Evolutionary conservation across 2,888 invertebrate genomes (phyloP), one percentile per base, ranked within the genome.

Genomic region (Trypoxylon attenuatum): DNA sequence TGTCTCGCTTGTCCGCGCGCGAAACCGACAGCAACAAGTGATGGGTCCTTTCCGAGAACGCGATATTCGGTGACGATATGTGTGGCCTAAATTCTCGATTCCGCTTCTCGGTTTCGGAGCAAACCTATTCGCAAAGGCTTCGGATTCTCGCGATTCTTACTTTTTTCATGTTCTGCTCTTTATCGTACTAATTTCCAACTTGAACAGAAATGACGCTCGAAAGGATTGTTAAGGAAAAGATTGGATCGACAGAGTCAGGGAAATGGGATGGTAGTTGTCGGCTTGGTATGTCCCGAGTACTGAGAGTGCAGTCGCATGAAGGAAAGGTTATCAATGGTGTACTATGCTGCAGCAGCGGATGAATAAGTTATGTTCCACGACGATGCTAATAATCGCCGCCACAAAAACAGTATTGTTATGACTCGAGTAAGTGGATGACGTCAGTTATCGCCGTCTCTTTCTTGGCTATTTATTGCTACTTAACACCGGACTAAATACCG

Each of bases 361-460:
- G 70, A 64, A 70, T 70, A 70, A 70, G 60, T 68, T 63, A 70
- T 70, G 64, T 38, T 55, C 52, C 41, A 18, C 27, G 64, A 52
- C 60, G 60, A 64, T 55, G 64, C 69, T 69, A 69, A 69, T 64
- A 69, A 59, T 69, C 64, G 52, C 64, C 33, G 49, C 70, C 49
- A 64, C 70, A 64, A 69, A 70, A 70, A 70, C 70, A 69, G 64
- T 58, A 63, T 70, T 70, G 70, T 70, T 70, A 69, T 70, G 70
- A 61, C 69, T 70, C 57, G 60, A 57, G 57, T 57, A 61, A 69
- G 64, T 64, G 70, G 63, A 42, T 64, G 69, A 64, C 58, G 68
- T 67, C 62, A 60, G 59, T 68, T 70, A 67, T 70, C 68, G 60
- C 69, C 43, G 57, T 47, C 55, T 56, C 66, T 60, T 70, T 62